Conservation (phyloP, 2,888 invertebrate genomes). For the Lepas anatifera region DNA sequence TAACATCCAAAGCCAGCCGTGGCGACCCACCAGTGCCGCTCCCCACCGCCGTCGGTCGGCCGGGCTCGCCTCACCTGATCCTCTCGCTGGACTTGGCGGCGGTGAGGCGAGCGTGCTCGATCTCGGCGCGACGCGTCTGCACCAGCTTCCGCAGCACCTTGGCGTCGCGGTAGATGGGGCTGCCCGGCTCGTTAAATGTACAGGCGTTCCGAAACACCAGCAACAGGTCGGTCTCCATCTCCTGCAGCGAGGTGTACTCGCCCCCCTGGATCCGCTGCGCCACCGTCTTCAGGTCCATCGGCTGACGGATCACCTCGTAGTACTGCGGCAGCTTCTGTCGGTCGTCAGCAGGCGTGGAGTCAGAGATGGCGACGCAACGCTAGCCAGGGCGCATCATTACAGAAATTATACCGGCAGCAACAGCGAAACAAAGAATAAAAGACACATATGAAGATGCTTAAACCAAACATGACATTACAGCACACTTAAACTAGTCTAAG, state of each 20-base stretch:
- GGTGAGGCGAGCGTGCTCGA: constrained; percentile 50
- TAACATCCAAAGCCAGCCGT: too few species aligned
- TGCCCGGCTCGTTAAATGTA: constrained; percentile 89
- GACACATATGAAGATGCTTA: too few species aligned
- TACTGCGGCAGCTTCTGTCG: constrained; percentile 78
- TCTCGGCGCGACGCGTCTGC: constrained; percentile 47
- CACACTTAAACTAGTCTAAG: too few species aligned
- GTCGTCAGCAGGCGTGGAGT: too few species aligned
- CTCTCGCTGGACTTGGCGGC: constrained; percentile 55
- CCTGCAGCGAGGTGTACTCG: constrained; percentile 60
- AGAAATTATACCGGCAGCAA: too few species aligned
- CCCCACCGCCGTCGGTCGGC: too few species aligned
- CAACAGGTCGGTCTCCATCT: constrained; percentile 78
- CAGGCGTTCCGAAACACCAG: constrained; percentile 92
- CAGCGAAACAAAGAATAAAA: too few species aligned
- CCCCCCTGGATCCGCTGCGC: constrained; percentile 79
- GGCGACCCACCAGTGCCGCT: too few species aligned
- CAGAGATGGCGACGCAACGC: too few species aligned
- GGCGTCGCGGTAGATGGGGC: constrained; percentile 91
- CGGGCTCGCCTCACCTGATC: constrained; percentile 39
- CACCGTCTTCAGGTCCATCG: constrained; percentile 87
- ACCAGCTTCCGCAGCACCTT: constrained; percentile 70
- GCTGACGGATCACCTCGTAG: constrained; percentile 82
- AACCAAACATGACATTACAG: too few species aligned
- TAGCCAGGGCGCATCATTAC: too few species aligned